These are phyloP conservation scores for Phocides pigmalion DNA, from an alignment of 1,140 invertebrate genomes.

Conservation along the genomic window DNA sequence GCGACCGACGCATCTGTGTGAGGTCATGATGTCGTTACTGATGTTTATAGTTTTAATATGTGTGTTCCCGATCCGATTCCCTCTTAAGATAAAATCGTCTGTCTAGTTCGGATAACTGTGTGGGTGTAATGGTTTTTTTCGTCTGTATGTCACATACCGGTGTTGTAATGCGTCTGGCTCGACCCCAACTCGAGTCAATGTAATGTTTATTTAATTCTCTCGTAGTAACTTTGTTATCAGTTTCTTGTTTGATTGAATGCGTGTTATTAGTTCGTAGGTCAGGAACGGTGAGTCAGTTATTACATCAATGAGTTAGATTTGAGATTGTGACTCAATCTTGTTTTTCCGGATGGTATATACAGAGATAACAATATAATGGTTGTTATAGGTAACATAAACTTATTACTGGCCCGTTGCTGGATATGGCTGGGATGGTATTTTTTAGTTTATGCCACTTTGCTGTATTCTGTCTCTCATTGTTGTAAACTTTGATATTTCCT, in stretches of 20 bases:
- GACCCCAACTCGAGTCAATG: conserved; percentile 12
- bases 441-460: no score
- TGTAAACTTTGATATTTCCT: no score
- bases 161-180: conserved; percentile 11
- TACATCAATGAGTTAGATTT: background rate
- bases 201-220: background rate
- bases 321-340: background rate
- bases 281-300: conserved; percentile 39
- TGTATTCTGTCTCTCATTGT: no score
- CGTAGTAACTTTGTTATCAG: background rate
- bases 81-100: conserved; percentile 15
- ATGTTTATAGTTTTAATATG: conserved; percentile 8
- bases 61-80: conserved; percentile 12
- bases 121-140: conserved; percentile 7
- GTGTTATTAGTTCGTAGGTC: conserved; percentile 37
- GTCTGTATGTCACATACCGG: conserved; percentile 11
- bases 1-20: conserved; percentile 8
- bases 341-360: background rate
- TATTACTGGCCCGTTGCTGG: no score
- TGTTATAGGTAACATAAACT: no score
- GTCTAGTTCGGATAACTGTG: conserved; percentile 12
- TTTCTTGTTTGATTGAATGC: background rate
- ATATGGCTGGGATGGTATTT: no score
- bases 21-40: conserved; percentile 15
- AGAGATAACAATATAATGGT: background rate